Evolutionary conservation across 2,888 invertebrate genomes (phyloP), one percentile per base, ranked within the genome.

Genomic region (Cosmia pyralina): DNA sequence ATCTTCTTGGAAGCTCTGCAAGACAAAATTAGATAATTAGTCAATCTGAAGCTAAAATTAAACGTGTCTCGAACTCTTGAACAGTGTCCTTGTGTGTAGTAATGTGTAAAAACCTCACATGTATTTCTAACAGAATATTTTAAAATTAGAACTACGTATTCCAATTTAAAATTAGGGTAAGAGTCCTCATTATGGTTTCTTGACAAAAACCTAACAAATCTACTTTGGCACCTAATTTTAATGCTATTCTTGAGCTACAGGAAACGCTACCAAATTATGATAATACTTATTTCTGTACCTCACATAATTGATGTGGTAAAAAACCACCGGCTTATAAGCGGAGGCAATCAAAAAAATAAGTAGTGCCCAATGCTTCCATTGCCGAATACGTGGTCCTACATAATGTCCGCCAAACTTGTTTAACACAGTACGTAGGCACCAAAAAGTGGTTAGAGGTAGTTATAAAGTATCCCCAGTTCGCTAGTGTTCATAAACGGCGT

Each of bases 401-500:
- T 79, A 82, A 82, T 72, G 75, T 79, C 53, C 66, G 60, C 60
- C 65, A 77, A 85, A 84, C 84, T 81, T 69, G 86, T 82, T 83
- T 70, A 76, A 64, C 69, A 70, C 55, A 53, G 65, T 68, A 69
- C 67, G 72, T 72, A 79, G 65, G 34, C 41, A 70, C 77, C 74
- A 71, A 81, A 81, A 74, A 75, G 74, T 71, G 83, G 77, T 76
- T 82, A 81, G 74, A 83, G 73, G 72, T 74, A 69, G 81, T 81
- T 81, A 58, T 60, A 68, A 76, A 83, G 80, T 83, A 79, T 82
- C 77, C 78, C 72, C 67, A 79, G 82, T 75, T 63, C 74, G 73
- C 72, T 84, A 73, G 72, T 76, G 82, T 76, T 77, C 81, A 81
- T 85, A 83, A 85, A 82, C 85, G 86, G 88, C 86, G 84, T 88